phyloP scores from a whole-genome alignment of 2,797 vertebrate species.

The Rhadinocentrus ornatus region DNA sequence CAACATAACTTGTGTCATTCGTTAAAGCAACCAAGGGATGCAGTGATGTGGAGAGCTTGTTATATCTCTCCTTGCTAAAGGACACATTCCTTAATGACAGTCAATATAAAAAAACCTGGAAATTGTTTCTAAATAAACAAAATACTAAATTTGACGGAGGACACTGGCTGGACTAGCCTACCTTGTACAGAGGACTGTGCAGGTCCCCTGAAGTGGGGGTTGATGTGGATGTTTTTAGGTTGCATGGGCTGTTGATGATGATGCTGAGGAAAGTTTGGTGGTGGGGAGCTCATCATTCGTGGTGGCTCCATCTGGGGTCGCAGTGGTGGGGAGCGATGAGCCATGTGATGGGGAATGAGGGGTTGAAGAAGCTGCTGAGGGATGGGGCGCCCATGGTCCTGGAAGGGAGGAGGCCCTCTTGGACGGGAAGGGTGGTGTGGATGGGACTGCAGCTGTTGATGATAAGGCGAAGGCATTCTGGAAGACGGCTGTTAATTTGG shows the following conservation, averaged over 20 bases:
- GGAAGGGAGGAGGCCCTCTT: constrained; percentile 85
- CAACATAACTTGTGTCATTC: neutral
- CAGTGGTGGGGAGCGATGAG: constrained; percentile 88
- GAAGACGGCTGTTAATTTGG: constrained; percentile 64
- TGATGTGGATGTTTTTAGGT: constrained; percentile 98
- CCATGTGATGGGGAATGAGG: constrained; percentile 88
- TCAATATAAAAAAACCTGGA: neutral
- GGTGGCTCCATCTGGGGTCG: constrained; percentile 87
- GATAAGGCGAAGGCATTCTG: constrained; percentile 77
- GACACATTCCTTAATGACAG: neutral
- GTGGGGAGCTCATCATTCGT: constrained; percentile 88
- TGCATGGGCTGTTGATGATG: constrained; percentile 85
- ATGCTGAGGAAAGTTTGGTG: constrained; percentile 82
- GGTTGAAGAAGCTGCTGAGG: constrained; percentile 88
- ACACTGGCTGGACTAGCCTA: constrained; percentile 55
- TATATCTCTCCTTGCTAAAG: neutral
- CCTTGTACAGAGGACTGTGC: constrained; percentile 92
- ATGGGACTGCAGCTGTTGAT: constrained; percentile 76
- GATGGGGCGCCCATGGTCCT: constrained; percentile 76
- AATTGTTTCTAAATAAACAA: neutral
- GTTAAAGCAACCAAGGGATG: too few species aligned
- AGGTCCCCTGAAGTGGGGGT: constrained; percentile 97
- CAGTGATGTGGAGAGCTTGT: neutral
- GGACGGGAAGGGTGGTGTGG: constrained; percentile 79
- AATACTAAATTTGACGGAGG: neutral